These are phyloP conservation scores for Eurystomus gularis DNA, from an alignment of 2,113 vertebrate species.

Conservation along the genomic window DNA sequence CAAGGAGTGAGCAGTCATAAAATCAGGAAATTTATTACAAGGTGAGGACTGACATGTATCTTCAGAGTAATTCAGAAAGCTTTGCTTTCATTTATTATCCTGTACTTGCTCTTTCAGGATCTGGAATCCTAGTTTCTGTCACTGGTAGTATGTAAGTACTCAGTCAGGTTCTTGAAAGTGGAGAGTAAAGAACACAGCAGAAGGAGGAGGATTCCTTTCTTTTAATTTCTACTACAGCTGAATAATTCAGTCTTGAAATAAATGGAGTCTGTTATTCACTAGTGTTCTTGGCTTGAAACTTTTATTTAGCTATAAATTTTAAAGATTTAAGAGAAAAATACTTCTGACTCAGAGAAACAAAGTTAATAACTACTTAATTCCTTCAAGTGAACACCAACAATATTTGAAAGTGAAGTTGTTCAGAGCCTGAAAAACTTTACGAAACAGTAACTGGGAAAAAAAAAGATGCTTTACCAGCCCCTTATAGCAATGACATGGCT, in stretches of 20 bases:
- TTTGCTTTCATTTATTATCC: background rate
- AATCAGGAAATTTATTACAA: background rate
- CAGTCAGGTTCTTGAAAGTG: background rate
- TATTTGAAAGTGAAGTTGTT: background rate
- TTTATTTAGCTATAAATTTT: background rate
- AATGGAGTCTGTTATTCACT: background rate
- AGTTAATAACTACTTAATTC: no score
- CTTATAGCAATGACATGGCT: background rate
- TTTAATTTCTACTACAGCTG: background rate
- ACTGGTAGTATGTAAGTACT: no score
- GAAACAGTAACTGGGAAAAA: background rate
- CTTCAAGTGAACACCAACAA: background rate
- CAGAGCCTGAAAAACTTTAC: background rate
- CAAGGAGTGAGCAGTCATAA: background rate
- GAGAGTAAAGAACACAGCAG: background rate
- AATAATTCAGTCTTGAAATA: background rate
- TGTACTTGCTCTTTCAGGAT: background rate
- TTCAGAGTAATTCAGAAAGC: background rate
- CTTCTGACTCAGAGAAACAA: background rate
- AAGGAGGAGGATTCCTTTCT: background rate
- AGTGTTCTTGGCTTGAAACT: background rate
- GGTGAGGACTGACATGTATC: background rate
- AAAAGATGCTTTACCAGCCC: background rate
- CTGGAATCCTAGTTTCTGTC: background rate
- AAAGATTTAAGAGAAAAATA: background rate